Percentiles rank a stretch among this genome's conserved stretches.
These are phyloP conservation scores for Thunnus albacares DNA, from an alignment of 2,797 vertebrate species.

Conservation along the genomic window DNA sequence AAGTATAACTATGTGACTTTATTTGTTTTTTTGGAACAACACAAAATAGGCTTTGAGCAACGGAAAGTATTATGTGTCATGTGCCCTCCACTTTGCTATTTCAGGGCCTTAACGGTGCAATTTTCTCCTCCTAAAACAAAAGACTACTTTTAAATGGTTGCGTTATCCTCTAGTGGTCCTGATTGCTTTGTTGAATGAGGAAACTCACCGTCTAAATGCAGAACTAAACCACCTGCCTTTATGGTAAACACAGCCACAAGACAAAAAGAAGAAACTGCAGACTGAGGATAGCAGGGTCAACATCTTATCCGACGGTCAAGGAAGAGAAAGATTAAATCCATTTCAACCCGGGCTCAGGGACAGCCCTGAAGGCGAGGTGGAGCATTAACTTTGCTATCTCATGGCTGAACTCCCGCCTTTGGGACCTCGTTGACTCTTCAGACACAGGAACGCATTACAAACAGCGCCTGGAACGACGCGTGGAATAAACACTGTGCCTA, in stretches of 20 bases:
- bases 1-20: constrained; percentile 7
- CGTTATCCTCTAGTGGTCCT: constrained; percentile 30
- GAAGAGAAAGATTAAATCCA: constrained; percentile 44
- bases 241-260: constrained; percentile 21
- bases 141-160: constrained; percentile 48
- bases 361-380: constrained; percentile 2
- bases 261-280: constrained; percentile 32
- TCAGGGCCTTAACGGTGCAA: constrained; percentile 57
- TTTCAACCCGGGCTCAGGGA: constrained; percentile 33
- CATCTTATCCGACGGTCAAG: constrained; percentile 25
- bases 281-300: background rate
- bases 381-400: constrained; percentile 57
- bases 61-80: constrained; percentile 60
- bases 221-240: constrained; percentile 65
- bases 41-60: constrained; percentile 46
- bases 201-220: constrained; percentile 43
- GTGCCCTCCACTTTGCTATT: constrained; percentile 67
- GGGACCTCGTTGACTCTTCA: constrained; percentile 49
- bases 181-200: constrained; percentile 40
- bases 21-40: constrained; percentile 18
- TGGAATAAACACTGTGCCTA: constrained; percentile 77
- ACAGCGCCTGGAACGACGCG: constrained; percentile 74
- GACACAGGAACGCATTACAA: constrained; percentile 73
- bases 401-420: constrained; percentile 64
- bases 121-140: constrained; percentile 75